phyloP scores from a whole-genome alignment of 2,888 invertebrate genomes.

The Caenorhabditis sp. region DNA sequence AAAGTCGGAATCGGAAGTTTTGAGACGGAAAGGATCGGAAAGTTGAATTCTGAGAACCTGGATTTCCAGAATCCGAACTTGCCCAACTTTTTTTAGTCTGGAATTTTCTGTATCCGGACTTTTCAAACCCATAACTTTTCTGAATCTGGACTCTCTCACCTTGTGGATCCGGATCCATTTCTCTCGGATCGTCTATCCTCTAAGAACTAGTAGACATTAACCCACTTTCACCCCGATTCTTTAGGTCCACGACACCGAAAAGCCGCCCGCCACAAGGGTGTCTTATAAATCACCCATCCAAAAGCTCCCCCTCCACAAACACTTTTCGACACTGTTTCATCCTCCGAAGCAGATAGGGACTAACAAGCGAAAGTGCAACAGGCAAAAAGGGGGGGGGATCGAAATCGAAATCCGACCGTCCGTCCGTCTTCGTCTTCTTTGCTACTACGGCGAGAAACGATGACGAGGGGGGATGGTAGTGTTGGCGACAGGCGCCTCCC shows the following conservation, averaged over 20 bases:
- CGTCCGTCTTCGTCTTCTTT: background rate
- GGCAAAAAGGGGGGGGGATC: slow-evolving; percentile 7
- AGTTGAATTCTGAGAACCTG: no score
- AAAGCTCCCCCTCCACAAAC: no score
- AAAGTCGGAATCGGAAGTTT: no score
- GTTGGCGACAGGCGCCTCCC: slow-evolving; percentile 26
- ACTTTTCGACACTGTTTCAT: no score
- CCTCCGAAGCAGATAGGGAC: background rate
- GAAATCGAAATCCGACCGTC: background rate
- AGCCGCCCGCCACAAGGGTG: no score
- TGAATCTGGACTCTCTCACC: no score
- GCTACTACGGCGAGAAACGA: background rate
- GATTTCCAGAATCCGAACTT: no score
- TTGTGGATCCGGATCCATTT: background rate
- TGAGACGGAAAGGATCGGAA: no score
- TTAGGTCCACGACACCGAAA: background rate
- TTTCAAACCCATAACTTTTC: no score
- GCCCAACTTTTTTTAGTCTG: no score
- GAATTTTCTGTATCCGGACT: no score
- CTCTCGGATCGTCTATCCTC: background rate
- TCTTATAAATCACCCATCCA: no score
- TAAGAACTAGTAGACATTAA: slow-evolving; percentile 17
- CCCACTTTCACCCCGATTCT: background rate
- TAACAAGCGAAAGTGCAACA: slow-evolving; percentile 46
- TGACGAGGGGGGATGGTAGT: background rate